A percentile compares a stretch with the other conserved stretches of the same genome.
Evolutionary conservation across 2,888 invertebrate genomes (phyloP).

Genomic region (Xylocampa areola): DNA sequence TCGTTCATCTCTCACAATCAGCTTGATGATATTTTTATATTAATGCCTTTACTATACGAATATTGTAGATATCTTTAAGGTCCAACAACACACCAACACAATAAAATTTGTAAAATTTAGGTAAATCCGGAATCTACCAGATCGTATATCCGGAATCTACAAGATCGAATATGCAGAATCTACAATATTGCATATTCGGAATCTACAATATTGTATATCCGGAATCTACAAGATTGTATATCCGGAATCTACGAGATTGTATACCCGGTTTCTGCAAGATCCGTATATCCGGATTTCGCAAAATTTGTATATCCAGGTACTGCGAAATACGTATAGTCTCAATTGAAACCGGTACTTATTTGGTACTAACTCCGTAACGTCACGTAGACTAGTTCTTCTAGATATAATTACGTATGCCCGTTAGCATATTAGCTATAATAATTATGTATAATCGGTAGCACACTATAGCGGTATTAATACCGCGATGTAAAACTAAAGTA

Average conservation of each 20-base stretch:
- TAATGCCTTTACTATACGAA: conserved; percentile 6
- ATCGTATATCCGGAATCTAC: too few species aligned
- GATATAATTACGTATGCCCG: conserved; percentile 44
- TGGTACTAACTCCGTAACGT: conserved; percentile 50
- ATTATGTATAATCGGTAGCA: conserved; percentile 41
- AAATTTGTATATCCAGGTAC: too few species aligned
- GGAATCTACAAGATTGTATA: not conserved
- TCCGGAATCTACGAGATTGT: not conserved
- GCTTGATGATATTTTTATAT: conserved; percentile 17
- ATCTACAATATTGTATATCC: too few species aligned
- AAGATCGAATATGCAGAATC: too few species aligned
- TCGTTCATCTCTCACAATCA: conserved; percentile 7
- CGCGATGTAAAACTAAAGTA: conserved; percentile 22
- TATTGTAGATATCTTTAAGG: conserved; percentile 17
- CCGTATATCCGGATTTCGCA: conserved; percentile 13
- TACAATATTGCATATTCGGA: too few species aligned
- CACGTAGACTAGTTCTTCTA: conserved; percentile 58
- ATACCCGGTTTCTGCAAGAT: conserved; percentile 1
- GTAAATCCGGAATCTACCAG: too few species aligned
- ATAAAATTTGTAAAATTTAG: too few species aligned
- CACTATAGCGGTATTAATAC: conserved; percentile 31
- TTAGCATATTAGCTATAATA: conserved; percentile 46
- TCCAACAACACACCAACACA: not conserved
- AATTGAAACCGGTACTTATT: conserved; percentile 48
- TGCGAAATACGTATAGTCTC: conserved; percentile 21